These are phyloP conservation scores for Chaetodon auriga DNA, from an alignment of 2,113 vertebrate genomes.

Conservation along the genomic window DNA sequence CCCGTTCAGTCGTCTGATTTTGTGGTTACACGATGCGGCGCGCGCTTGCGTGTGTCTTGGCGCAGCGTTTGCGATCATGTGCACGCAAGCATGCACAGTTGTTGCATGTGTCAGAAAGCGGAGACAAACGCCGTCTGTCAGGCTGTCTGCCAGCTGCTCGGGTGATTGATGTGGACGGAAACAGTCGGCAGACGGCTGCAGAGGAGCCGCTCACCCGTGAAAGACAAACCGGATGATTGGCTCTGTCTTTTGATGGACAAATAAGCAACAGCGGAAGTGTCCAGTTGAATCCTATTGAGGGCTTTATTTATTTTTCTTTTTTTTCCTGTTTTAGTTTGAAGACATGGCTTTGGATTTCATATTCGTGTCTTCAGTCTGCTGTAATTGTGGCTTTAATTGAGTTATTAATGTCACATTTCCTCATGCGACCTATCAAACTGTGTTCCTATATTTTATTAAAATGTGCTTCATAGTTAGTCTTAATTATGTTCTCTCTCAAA, in stretches of 20 bases:
- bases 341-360: not conserved
- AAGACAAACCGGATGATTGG: constrained; percentile 73
- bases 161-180: constrained; percentile 77
- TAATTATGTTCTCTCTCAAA: constrained; percentile 37
- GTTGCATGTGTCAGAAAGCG: constrained; percentile 61
- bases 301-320: constrained; percentile 12
- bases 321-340: constrained; percentile 2
- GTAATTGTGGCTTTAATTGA: not conserved
- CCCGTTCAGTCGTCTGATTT: constrained; percentile 23
- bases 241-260: constrained; percentile 56
- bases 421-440: not conserved
- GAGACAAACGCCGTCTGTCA: constrained; percentile 78
- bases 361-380: not conserved
- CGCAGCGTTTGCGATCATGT: constrained; percentile 18
- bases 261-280: constrained; percentile 58
- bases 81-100: constrained; percentile 40
- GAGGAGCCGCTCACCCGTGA: constrained; percentile 75
- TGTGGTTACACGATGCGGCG: constrained; percentile 21
- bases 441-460: constrained; percentile 23
- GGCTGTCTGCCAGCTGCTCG: constrained; percentile 69
- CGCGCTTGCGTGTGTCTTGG: constrained; percentile 12
- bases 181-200: constrained; percentile 48
- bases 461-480: constrained; percentile 42
- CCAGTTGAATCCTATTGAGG: not conserved
- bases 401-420: constrained; percentile 9